Evolutionary conservation across 2,113 vertebrate species (phyloP).

Genomic region (Phylloscopus trochilus): DNA sequence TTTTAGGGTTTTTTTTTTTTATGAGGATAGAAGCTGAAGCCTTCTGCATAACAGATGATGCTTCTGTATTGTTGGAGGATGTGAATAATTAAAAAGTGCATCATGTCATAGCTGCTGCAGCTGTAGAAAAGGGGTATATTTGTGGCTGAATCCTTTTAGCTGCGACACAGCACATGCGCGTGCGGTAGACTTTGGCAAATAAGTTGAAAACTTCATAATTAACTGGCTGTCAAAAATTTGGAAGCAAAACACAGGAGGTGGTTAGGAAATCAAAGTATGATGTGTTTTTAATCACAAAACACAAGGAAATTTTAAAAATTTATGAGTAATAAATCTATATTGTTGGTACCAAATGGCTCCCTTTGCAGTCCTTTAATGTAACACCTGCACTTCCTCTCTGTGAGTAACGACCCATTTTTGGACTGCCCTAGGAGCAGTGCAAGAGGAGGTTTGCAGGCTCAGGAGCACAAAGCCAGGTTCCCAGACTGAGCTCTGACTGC

Average conservation of each 20-base stretch:
- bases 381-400: slow-evolving; percentile 53
- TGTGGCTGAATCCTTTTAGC: slow-evolving; percentile 1
- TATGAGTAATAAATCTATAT: slow-evolving; percentile 56
- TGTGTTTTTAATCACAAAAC: slow-evolving; percentile 64
- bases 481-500: slow-evolving; percentile 43
- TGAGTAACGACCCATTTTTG: slow-evolving; percentile 49
- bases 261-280: slow-evolving; percentile 62
- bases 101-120: background rate
- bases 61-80: background rate
- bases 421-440: slow-evolving; percentile 22
- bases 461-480: slow-evolving; percentile 62
- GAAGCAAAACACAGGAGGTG: slow-evolving; percentile 46
- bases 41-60: slow-evolving; percentile 35
- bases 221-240: slow-evolving; percentile 60
- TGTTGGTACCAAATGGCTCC: slow-evolving; percentile 54
- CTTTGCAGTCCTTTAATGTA: slow-evolving; percentile 59
- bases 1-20: background rate
- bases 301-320: slow-evolving; percentile 53
- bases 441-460: slow-evolving; percentile 54
- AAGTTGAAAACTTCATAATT: slow-evolving; percentile 56
- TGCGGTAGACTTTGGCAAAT: background rate
- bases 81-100: background rate
- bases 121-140: background rate
- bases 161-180: background rate
- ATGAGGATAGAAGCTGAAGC: background rate